These are phyloP conservation scores for Anthoscopus minutus DNA, from an alignment of 2,113 vertebrate genomes.

Conservation along the genomic window DNA sequence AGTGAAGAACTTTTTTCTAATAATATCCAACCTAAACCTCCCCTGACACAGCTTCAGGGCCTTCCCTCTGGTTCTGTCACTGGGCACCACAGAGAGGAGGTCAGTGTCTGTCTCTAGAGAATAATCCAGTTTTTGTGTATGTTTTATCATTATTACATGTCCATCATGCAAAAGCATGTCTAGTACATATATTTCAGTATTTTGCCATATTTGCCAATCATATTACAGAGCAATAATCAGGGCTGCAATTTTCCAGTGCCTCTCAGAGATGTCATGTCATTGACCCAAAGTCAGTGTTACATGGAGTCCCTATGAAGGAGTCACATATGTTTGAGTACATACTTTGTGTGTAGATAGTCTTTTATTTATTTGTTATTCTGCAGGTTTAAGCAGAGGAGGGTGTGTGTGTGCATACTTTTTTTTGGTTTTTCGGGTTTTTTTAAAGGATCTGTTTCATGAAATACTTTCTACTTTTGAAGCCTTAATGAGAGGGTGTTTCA, in stretches of 20 bases:
- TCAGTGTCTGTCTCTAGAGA: not conserved
- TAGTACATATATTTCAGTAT: not conserved
- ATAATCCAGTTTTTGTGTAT: not conserved
- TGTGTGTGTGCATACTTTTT: no score
- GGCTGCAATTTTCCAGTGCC: not conserved
- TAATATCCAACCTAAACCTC: not conserved
- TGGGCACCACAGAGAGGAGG: not conserved
- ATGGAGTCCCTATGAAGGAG: rapidly evolving
- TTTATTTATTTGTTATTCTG: not conserved
- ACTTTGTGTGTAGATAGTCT: not conserved
- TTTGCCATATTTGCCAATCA: not conserved
- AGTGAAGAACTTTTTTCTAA: no score
- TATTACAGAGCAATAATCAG: not conserved
- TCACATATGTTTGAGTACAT: not conserved
- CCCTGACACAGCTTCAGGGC: not conserved
- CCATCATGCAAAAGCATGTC: not conserved
- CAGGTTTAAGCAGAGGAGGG: not conserved
- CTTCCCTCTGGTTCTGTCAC: not conserved
- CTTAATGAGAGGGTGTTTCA: not conserved
- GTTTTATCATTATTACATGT: not conserved
- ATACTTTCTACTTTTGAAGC: not conserved
- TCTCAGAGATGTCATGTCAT: not conserved
- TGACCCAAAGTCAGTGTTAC: not conserved
- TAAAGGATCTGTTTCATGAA: not conserved
- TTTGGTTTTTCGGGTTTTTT: not conserved